Percentiles rank a stretch among this genome's conserved stretches.
These are phyloP conservation scores for Listrodromus nycthemerus DNA, from an alignment of 2,888 invertebrate species.

Conservation along the genomic window DNA sequence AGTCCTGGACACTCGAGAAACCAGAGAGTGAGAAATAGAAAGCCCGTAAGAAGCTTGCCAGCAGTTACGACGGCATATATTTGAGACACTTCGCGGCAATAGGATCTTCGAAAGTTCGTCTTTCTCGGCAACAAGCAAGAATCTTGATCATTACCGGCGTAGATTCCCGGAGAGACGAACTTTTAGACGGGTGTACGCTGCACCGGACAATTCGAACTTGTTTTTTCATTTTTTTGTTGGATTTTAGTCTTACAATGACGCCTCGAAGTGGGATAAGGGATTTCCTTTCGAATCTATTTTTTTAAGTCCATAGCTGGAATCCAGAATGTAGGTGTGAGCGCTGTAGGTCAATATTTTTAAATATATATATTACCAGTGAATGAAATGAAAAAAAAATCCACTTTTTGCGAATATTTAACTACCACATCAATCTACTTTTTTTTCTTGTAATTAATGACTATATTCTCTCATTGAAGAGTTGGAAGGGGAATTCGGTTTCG, in stretches of 20 bases:
- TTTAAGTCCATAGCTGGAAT: not conserved
- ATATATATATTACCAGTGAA: too few species aligned
- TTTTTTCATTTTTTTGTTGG: not conserved
- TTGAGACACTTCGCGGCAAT: conserved; percentile 31
- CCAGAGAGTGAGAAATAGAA: conserved; percentile 40
- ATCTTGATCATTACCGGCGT: conserved; percentile 35
- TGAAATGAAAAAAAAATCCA: too few species aligned
- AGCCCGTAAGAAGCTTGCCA: conserved; percentile 39
- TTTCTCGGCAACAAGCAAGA: conserved; percentile 12
- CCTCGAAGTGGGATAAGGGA: not conserved
- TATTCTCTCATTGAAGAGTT: too few species aligned
- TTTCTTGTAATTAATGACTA: too few species aligned
- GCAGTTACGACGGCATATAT: conserved; percentile 33
- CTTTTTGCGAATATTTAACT: too few species aligned
- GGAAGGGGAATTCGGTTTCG: not conserved
- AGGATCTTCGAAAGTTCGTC: conserved; percentile 45
- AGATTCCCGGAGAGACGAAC: conserved; percentile 35
- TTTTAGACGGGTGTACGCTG: conserved; percentile 13
- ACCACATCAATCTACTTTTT: too few species aligned
- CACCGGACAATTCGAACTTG: not conserved
- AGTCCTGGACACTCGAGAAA: conserved; percentile 29
- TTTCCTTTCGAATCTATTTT: not conserved
- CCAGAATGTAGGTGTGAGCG: too few species aligned
- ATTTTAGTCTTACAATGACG: not conserved
- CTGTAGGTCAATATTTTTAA: too few species aligned